Conservation (phyloP, 2,113 vertebrate genomes). For the Cairina moschata region DNA sequence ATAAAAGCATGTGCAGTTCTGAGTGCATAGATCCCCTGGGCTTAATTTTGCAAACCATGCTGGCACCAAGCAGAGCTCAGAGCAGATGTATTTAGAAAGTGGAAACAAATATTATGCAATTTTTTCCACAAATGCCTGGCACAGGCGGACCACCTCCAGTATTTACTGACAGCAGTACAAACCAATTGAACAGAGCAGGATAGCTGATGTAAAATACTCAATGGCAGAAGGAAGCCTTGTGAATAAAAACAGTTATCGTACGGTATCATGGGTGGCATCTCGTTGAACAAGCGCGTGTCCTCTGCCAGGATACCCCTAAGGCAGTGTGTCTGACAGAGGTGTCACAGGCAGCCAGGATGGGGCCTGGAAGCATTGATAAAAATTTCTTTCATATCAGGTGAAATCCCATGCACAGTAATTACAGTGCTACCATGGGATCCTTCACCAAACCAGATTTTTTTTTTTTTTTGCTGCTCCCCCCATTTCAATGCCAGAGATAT, state of each 20-base stretch:
- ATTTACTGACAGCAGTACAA: background rate
- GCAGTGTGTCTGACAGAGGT: background rate
- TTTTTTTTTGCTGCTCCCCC: too few relatives aligned
- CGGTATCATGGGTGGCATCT: background rate
- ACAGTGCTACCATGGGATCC: too few relatives aligned
- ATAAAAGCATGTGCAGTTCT: background rate
- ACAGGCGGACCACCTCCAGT: background rate
- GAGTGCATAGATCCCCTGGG: background rate
- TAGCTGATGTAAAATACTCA: background rate
- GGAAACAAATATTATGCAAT: background rate
- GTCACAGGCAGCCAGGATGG: background rate
- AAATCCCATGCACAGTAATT: too few relatives aligned
- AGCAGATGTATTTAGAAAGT: background rate
- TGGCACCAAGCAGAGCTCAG: background rate
- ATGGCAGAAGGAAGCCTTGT: background rate
- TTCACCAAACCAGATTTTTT: too few relatives aligned
- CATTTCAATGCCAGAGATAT: too few relatives aligned
- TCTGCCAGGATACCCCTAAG: background rate
- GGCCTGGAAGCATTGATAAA: too few relatives aligned
- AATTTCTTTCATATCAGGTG: too few relatives aligned
- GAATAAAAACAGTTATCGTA: background rate
- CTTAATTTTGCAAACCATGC: slow-evolving; percentile 24
- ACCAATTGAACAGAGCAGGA: background rate
- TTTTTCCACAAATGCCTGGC: background rate
- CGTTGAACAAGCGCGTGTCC: background rate